phyloP scores from a whole-genome alignment of 2,888 invertebrate species.

The Rhamnusium bicolor region DNA sequence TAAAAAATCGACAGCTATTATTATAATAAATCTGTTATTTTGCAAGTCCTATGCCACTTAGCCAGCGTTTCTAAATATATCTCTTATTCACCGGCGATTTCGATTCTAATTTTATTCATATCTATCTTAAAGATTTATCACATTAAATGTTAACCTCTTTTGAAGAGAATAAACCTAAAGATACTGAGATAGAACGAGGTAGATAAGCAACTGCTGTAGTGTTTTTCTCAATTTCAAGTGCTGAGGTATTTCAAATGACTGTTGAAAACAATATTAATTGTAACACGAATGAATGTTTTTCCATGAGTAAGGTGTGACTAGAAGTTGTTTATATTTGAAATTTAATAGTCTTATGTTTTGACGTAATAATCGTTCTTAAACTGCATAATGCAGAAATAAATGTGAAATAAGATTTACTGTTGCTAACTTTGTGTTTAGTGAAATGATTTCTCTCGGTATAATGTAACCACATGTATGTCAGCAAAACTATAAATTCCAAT shows the following conservation, averaged over 20 bases:
- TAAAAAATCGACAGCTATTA: not conserved
- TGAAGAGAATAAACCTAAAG: not conserved
- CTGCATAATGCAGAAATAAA: not conserved
- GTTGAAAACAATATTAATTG: not conserved
- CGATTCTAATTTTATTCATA: slow-evolving; percentile 10
- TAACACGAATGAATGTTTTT: not conserved
- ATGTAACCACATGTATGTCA: too few relatives aligned
- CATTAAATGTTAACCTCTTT: not conserved
- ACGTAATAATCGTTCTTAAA: not conserved
- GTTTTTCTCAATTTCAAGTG: not conserved
- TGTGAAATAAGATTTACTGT: not conserved
- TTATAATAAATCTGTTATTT: not conserved
- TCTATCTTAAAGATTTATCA: not conserved
- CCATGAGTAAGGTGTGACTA: not conserved
- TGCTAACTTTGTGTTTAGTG: not conserved
- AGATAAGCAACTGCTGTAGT: not conserved
- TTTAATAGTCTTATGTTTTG: not conserved
- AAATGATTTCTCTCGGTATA: not conserved
- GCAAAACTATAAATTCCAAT: too few relatives aligned
- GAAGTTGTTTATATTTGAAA: not conserved
- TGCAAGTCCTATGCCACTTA: not conserved
- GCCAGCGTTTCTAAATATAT: not conserved
- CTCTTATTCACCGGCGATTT: slow-evolving; percentile 5
- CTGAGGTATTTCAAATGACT: not conserved
- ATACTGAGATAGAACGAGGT: not conserved